Evolutionary conservation across 2,797 vertebrate species (phyloP).

Genomic region (Leuciscus waleckii): DNA sequence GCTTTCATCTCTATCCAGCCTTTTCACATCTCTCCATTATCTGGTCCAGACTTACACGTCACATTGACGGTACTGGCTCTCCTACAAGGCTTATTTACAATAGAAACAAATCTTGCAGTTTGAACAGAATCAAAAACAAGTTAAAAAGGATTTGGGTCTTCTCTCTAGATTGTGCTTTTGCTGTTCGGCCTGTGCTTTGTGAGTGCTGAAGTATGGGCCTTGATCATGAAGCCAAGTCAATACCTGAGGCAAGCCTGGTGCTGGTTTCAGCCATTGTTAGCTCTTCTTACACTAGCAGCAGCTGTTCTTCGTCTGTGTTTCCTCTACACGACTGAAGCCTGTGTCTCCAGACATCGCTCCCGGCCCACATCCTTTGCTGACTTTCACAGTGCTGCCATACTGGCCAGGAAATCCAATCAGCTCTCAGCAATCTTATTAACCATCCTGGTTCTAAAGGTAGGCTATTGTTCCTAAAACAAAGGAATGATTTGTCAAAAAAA

Average conservation of each 20-base stretch:
- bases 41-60: constrained; percentile 70
- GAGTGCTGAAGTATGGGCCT: constrained; percentile 66
- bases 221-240: constrained; percentile 63
- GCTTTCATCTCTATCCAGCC: constrained; percentile 71
- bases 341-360: constrained; percentile 62
- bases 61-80: constrained; percentile 71
- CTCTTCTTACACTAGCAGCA: constrained; percentile 69
- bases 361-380: constrained; percentile 66
- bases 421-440: constrained; percentile 77
- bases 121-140: background rate
- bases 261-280: constrained; percentile 72
- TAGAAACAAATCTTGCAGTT: background rate
- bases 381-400: constrained; percentile 72
- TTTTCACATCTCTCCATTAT: constrained; percentile 69
- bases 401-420: constrained; percentile 70
- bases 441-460: constrained; percentile 77
- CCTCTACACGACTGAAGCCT: constrained; percentile 60
- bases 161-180: constrained; percentile 74
- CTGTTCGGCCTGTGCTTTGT: constrained; percentile 72
- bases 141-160: constrained; percentile 14
- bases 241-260: constrained; percentile 58
- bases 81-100: background rate
- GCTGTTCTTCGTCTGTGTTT: constrained; percentile 73
- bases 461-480: background rate
- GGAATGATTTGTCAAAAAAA: background rate